Evolutionary conservation across 2,113 vertebrate species (phyloP).

Genomic region (Eonycteris spelaea): DNA sequence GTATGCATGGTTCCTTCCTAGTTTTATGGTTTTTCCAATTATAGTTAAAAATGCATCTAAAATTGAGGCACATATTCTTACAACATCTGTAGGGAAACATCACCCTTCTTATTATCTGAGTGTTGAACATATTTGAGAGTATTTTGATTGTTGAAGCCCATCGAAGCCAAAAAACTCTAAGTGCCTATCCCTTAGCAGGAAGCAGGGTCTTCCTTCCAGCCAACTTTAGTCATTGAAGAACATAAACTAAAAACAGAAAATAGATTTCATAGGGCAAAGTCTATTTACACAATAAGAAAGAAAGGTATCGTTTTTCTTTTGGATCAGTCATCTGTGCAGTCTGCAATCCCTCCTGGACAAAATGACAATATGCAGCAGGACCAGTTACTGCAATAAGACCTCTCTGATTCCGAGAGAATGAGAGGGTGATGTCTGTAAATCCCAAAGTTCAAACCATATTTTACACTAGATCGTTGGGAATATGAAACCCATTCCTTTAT

Average conservation of each 20-base stretch:
- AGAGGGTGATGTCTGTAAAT: accelerated
- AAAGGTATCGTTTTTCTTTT: neutral
- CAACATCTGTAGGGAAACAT: neutral
- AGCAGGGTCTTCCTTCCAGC: neutral
- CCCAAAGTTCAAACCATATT: neutral
- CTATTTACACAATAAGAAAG: neutral
- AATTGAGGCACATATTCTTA: neutral
- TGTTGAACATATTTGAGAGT: neutral
- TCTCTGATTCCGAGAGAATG: neutral
- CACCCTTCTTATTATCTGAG: neutral
- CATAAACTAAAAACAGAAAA: neutral
- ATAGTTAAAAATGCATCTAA: neutral
- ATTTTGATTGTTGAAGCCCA: neutral
- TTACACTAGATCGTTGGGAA: neutral
- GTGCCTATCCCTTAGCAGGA: neutral
- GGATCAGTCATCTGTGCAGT: neutral
- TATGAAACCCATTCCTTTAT: neutral
- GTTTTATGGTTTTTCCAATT: neutral
- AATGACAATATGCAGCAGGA: neutral
- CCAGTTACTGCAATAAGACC: neutral
- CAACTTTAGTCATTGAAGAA: neutral
- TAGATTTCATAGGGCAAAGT: neutral
- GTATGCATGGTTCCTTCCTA: neutral
- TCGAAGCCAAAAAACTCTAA: neutral
- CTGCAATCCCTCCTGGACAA: neutral